phyloP scores from a whole-genome alignment of 2,888 invertebrate species.

The Yponomeuta sedellus region DNA sequence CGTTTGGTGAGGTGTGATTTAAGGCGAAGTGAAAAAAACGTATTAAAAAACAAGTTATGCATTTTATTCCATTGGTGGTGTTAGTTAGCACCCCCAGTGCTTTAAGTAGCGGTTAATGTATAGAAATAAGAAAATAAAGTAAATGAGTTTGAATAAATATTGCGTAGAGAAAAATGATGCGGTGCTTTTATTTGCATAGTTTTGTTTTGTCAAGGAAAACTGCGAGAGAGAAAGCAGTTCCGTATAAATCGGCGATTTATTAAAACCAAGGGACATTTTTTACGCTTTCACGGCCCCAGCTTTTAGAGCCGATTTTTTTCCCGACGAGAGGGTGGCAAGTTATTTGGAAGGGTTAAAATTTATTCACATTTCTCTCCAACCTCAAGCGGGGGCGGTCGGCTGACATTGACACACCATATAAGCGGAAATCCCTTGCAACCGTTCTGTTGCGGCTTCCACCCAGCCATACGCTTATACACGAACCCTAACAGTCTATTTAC shows the following conservation, averaged over 20 bases:
- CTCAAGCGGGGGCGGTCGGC: slow-evolving; percentile 5
- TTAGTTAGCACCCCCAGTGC: too few species aligned
- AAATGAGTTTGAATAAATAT: not conserved
- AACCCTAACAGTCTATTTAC: not conserved
- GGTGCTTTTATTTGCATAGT: not conserved
- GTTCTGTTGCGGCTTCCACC: not conserved
- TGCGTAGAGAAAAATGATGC: not conserved
- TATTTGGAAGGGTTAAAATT: slow-evolving; percentile 12
- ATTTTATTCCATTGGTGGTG: too few species aligned
- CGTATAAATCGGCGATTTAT: slow-evolving; percentile 14
- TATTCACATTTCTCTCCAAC: slow-evolving; percentile 8
- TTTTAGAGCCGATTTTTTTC: slow-evolving; percentile 11
- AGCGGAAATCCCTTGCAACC: not conserved
- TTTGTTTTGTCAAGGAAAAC: not conserved
- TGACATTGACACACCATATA: slow-evolving; percentile 4
- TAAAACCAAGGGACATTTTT: slow-evolving; percentile 13
- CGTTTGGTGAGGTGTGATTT: too few species aligned
- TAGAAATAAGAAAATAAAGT: not conserved
- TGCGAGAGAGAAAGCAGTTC: not conserved
- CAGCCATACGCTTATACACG: not conserved
- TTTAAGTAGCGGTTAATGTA: too few species aligned
- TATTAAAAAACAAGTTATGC: too few species aligned
- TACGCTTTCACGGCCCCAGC: not conserved
- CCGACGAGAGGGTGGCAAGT: slow-evolving; percentile 5
- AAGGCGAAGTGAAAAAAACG: too few species aligned